These are phyloP conservation scores for Rhyacophila brunnea DNA, from an alignment of 1,140 invertebrate species.

Conservation along the genomic window DNA sequence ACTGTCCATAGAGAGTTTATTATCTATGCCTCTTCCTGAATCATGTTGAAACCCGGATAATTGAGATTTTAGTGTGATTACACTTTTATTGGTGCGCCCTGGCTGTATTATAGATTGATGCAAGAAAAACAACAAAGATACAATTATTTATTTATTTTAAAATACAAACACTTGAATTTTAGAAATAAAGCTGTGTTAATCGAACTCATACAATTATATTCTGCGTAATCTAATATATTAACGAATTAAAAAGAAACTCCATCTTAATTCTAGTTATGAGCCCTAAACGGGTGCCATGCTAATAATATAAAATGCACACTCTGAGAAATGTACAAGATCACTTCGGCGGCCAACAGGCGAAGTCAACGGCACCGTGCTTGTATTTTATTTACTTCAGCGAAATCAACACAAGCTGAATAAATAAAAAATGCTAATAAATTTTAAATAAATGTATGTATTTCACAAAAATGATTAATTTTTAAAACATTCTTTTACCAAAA, in stretches of 20 bases:
- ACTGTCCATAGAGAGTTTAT: no score
- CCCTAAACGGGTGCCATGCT: neutral
- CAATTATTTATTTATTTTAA: slow-evolving; percentile 18
- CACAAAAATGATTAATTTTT: slow-evolving; percentile 18
- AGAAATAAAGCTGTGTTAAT: slow-evolving; percentile 15
- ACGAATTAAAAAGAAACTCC: neutral
- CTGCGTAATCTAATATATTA: slow-evolving; percentile 1
- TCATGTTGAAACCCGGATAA: no score
- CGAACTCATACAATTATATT: neutral
- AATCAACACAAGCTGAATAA: slow-evolving; percentile 10
- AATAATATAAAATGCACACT: no score
- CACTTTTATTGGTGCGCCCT: no score
- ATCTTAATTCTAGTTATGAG: no score
- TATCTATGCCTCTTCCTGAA: no score
- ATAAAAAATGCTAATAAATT: slow-evolving; percentile 12
- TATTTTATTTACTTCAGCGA: neutral
- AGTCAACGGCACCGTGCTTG: neutral
- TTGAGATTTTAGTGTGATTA: no score
- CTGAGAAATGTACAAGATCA: no score
- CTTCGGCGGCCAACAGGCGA: neutral
- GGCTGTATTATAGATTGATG: no score
- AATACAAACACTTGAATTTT: slow-evolving; percentile 29
- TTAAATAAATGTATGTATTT: slow-evolving; percentile 8
- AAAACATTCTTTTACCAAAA: neutral
- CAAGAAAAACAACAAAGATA: neutral